Evolutionary conservation across 1,140 invertebrate species (phyloP).

Genomic region (Leptopilina clavipes): DNA sequence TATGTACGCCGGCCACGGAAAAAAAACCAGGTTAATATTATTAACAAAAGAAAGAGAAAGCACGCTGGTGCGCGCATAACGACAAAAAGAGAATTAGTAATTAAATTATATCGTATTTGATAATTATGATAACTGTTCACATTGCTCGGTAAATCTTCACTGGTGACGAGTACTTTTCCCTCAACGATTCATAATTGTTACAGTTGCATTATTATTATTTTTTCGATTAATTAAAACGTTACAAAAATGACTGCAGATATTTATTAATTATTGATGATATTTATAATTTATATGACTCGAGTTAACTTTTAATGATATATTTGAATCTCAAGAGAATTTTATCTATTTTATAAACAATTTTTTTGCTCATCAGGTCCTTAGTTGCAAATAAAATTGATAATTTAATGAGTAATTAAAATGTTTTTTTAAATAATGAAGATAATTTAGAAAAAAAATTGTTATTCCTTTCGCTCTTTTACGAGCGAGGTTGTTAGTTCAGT

Average conservation of each 20-base stretch:
- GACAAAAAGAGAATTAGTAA: slow-evolving; percentile 23
- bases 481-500: slow-evolving; percentile 4
- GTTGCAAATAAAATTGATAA: not conserved
- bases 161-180: slow-evolving; percentile 6
- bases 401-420: not conserved
- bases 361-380: not conserved
- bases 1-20: not conserved
- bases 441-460: not conserved
- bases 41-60: slow-evolving; percentile 20
- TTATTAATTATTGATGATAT: not conserved
- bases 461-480: not conserved
- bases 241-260: not conserved
- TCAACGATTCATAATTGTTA: not conserved
- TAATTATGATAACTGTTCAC: slow-evolving; percentile 10
- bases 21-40: not conserved
- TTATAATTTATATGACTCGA: not conserved
- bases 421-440: not conserved
- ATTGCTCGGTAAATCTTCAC: slow-evolving; percentile 23
- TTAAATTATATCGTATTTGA: slow-evolving; percentile 27
- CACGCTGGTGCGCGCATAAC: slow-evolving; percentile 30
- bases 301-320: not conserved
- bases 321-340: slow-evolving; percentile 26
- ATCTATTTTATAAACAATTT: not conserved
- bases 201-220: not conserved
- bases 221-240: not conserved